These are phyloP conservation scores for Tiliacea aurago DNA, from an alignment of 2,888 invertebrate genomes.

Conservation along the genomic window DNA sequence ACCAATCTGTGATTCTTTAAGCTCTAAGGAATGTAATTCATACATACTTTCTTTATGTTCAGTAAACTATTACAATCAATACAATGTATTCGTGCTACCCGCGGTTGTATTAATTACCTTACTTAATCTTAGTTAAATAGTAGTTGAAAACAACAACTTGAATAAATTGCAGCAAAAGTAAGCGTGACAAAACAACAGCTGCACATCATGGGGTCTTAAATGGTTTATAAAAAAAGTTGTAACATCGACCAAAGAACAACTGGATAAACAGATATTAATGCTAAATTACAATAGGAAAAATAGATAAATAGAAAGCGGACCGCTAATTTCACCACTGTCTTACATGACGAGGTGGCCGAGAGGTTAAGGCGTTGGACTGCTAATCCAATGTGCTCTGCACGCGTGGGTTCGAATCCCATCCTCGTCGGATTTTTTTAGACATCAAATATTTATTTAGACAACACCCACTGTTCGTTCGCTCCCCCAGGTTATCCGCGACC, in stretches of 20 bases:
- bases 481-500: slow-evolving; percentile 35
- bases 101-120: slow-evolving; percentile 41
- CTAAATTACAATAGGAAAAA: slow-evolving; percentile 16
- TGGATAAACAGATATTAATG: slow-evolving; percentile 49
- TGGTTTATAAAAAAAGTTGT: slow-evolving; percentile 66
- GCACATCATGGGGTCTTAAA: slow-evolving; percentile 66
- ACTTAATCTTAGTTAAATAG: slow-evolving; percentile 52
- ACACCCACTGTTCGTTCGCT: slow-evolving; percentile 9
- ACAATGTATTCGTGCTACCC: background rate
- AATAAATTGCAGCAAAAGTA: slow-evolving; percentile 62
- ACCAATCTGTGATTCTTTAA: background rate
- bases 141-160: slow-evolving; percentile 66
- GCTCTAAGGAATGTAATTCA: background rate
- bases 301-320: background rate
- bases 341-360: slow-evolving; percentile 94
- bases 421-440: slow-evolving; percentile 88
- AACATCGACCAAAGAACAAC: slow-evolving; percentile 44
- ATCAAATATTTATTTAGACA: slow-evolving; percentile 27
- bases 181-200: slow-evolving; percentile 63
- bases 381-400: slow-evolving; percentile 96
- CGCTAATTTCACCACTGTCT: slow-evolving; percentile 16
- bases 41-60: background rate
- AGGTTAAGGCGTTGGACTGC: slow-evolving; percentile 96
- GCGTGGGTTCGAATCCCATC: slow-evolving; percentile 96
- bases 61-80: slow-evolving; percentile 1